Percentiles rank a stretch among this genome's conserved stretches.
Evolutionary conservation across 2,113 vertebrate species (phyloP).

Genomic region (Nothoprocta perdicaria): DNA sequence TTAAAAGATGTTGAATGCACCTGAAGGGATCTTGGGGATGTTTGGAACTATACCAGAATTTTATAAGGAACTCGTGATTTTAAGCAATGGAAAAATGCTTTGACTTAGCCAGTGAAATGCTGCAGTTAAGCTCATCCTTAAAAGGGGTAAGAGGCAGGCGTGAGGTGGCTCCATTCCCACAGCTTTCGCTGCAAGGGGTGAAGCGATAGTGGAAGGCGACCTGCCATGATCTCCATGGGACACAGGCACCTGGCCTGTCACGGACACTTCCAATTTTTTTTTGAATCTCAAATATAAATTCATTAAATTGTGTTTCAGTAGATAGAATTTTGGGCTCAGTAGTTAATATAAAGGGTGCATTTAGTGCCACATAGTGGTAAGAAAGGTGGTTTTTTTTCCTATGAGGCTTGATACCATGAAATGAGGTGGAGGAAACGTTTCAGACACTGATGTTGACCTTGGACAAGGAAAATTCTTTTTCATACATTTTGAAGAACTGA

Average conservation of each 20-base stretch:
- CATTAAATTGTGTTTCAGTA: neutral
- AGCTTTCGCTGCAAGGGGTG: neutral
- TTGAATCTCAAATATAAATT: neutral
- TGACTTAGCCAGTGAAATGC: neutral
- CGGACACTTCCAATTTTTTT: neutral
- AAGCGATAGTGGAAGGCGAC: neutral
- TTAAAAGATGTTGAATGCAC: neutral
- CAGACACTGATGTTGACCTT: neutral
- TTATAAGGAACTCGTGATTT: neutral
- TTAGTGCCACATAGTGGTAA: constrained; percentile 56
- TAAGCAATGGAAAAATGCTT: neutral
- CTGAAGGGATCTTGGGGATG: fast-evolving
- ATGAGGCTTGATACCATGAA: neutral
- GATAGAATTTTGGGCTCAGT: fast-evolving
- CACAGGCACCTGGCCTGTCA: neutral
- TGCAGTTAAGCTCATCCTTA: neutral
- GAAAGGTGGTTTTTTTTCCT: neutral
- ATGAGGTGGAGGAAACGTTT: neutral
- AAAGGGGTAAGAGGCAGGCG: neutral
- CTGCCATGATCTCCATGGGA: fast-evolving
- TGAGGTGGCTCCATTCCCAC: fast-evolving
- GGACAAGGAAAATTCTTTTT: neutral
- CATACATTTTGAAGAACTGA: fast-evolving
- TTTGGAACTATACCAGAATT: neutral
- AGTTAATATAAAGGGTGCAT: neutral